Conservation (phyloP, 2,797 vertebrate genomes). For the Mus spretus region DNA sequence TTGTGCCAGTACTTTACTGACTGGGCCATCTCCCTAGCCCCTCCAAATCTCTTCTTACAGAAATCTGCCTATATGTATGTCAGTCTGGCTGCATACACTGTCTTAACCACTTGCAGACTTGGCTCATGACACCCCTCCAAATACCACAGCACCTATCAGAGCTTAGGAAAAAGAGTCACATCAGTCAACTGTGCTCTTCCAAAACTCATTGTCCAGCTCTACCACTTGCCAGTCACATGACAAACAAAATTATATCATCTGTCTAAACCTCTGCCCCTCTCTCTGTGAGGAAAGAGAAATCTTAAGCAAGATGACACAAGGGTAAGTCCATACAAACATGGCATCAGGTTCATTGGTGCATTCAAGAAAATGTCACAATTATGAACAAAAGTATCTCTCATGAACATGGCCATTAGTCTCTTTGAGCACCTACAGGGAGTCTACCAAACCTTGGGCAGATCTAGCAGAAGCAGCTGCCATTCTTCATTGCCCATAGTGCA, state of each 20-base stretch:
- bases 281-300: background rate
- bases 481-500: background rate
- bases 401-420: background rate
- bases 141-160: background rate
- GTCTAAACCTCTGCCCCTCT: background rate
- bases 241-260: background rate
- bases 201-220: background rate
- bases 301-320: background rate
- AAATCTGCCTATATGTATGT: background rate
- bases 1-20: background rate
- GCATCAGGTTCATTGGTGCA: background rate
- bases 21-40: background rate
- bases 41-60: background rate
- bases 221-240: background rate
- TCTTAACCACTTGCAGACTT: background rate
- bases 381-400: background rate
- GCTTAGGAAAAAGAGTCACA: background rate
- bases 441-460: background rate
- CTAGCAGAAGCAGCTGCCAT: background rate
- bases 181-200: background rate
- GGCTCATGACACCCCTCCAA: fast-evolving
- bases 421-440: background rate
- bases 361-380: background rate
- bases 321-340: background rate
- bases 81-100: background rate